These are phyloP conservation scores for Dendrolimus punctatus DNA, from an alignment of 1,140 invertebrate genomes.

Conservation along the genomic window DNA sequence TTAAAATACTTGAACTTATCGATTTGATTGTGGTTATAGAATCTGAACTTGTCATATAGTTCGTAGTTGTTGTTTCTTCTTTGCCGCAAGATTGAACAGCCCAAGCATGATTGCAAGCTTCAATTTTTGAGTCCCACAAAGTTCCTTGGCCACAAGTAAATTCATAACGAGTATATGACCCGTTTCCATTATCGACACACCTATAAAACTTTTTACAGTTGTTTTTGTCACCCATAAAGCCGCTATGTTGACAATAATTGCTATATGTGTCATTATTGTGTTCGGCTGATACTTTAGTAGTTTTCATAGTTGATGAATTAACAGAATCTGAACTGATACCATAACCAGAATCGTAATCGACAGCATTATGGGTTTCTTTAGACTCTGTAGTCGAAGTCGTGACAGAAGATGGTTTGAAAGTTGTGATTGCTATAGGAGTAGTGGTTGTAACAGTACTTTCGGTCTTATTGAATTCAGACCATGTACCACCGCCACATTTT, in stretches of 20 bases:
- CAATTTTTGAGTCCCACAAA: slow-evolving; percentile 69
- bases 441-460: neutral
- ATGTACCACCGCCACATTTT: slow-evolving; percentile 32
- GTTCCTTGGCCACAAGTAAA: slow-evolving; percentile 75
- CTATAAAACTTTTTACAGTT: slow-evolving; percentile 80
- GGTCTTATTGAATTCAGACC: neutral
- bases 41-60: slow-evolving; percentile 7
- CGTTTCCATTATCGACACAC: slow-evolving; percentile 77
- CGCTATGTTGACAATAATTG: slow-evolving; percentile 1
- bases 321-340: neutral
- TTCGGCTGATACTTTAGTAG: neutral
- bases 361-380: neutral
- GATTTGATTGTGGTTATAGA: slow-evolving; percentile 3
- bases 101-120: slow-evolving; percentile 61
- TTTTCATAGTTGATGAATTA: neutral
- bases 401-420: no score
- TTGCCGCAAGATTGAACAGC: neutral
- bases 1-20: slow-evolving; percentile 10
- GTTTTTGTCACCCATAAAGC: slow-evolving; percentile 34
- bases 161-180: slow-evolving; percentile 70
- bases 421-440: neutral
- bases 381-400: neutral
- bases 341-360: neutral
- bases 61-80: neutral
- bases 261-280: no score